Percentiles rank a stretch among this genome's conserved stretches.
Conservation (phyloP, 2,888 invertebrate genomes). For the Gryllus longicercus region DNA sequence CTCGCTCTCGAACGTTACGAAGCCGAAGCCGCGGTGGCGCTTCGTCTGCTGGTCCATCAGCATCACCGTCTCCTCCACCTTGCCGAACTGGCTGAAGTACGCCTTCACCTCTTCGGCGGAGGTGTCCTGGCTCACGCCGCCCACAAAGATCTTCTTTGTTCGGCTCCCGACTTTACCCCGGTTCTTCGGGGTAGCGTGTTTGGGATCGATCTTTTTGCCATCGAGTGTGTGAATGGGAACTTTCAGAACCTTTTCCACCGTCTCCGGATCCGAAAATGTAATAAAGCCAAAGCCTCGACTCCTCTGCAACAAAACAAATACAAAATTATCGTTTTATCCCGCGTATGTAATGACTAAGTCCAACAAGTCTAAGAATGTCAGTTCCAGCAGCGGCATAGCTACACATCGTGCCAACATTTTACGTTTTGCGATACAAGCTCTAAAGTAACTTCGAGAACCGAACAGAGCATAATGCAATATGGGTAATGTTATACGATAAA, state of each 20-base stretch:
- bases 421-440: too few species aligned
- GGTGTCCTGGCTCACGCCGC: constrained; percentile 88
- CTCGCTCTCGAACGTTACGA: constrained; percentile 87
- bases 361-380: too few species aligned
- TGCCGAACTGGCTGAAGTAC: constrained; percentile 86
- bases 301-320: constrained; percentile 61
- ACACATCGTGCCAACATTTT: too few species aligned
- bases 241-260: constrained; percentile 86
- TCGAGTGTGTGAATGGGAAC: constrained; percentile 80
- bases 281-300: constrained; percentile 93
- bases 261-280: constrained; percentile 85
- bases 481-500: too few species aligned
- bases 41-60: constrained; percentile 92
- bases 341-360: too few species aligned
- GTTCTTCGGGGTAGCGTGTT: constrained; percentile 89
- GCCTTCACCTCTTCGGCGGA: constrained; percentile 86
- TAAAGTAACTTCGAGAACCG: too few species aligned
- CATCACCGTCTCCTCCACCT: constrained; percentile 89
- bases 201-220: constrained; percentile 91
- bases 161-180: constrained; percentile 80
- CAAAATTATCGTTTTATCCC: constrained; percentile 27
- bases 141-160: constrained; percentile 89
- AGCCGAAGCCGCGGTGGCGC: constrained; percentile 85
- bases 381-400: too few species aligned
- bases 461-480: too few species aligned